Base-by-base conservation (phyloP, 1,140 invertebrate species). In the Oedothorax gibbosus region DNA sequence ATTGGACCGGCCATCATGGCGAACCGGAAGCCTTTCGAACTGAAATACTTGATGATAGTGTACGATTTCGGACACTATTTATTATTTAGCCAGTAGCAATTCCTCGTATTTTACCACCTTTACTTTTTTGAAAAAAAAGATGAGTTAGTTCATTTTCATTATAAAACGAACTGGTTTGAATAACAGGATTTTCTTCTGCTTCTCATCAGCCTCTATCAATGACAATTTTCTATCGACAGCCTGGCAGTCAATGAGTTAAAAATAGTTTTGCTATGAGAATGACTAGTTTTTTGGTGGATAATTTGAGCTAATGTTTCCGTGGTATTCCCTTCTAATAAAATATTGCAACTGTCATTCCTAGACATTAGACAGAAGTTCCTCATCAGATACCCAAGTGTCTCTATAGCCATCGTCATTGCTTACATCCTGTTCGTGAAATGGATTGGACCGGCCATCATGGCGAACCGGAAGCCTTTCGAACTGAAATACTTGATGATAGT, bases 51-150 rank as follows among this genome's bases (percentile, higher is more conserved):
- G 3, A 90, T 98, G 60, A 93, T 98, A 82, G 92, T 94, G 0
- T 98, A 98, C 89, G 98, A 98, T 90, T 90, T 97, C 18, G 98
- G 98, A 90, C 92, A 93, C 7, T 96, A 97, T 89, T 97, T 97
- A 88, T 95, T 93, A 66, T 89, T 94, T 79, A 92, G 94, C 91
- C 94, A 95, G 89, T 88, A 86, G 14, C 21, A 8, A 65, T 20
- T 10, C 20, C 18, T 68, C 35, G 20, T 68, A 9, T 10, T 21
- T 68, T 49, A 49, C 12, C 12, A 93, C 82, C 95, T 96, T 87
- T 93, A 93, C 57, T 93, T 94, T 85, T 93, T 96, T 88, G 93
- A 94, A 12, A 93, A 96, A 90, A 96, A 97, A 91, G 90, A 97
- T 81, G 94, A 95, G 92, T 94, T 95, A 91, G 90, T 90, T 88